Percentiles rank a stretch among this genome's conserved stretches.
Conservation (phyloP, 2,113 vertebrate genomes). For the Tursiops truncatus region DNA sequence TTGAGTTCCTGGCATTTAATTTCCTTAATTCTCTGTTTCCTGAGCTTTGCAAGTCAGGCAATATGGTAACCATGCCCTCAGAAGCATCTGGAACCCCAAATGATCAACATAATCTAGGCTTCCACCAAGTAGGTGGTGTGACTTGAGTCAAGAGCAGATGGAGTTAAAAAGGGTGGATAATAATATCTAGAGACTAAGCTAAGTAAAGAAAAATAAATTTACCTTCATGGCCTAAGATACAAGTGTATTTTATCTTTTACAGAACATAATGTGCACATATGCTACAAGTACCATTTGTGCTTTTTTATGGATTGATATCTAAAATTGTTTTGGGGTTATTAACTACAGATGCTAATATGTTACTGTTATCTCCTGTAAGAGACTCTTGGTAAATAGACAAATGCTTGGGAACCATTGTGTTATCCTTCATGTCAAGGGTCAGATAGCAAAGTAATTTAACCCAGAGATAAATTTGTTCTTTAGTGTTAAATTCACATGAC, state of each 20-base stretch:
- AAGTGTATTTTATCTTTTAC: slow-evolving; percentile 21
- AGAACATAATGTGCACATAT: not conserved
- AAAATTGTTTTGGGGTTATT: slow-evolving; percentile 11
- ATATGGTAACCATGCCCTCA: slow-evolving; percentile 42
- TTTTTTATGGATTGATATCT: slow-evolving; percentile 15
- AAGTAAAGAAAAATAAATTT: slow-evolving; percentile 51
- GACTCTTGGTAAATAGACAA: not conserved
- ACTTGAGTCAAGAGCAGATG: slow-evolving; percentile 28
- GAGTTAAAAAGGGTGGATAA: slow-evolving; percentile 9
- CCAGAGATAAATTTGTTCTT: slow-evolving; percentile 7
- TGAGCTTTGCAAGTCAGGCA: slow-evolving; percentile 47
- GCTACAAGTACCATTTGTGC: not conserved
- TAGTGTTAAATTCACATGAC: not conserved
- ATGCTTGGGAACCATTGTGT: not conserved
- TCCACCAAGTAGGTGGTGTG: slow-evolving; percentile 46
- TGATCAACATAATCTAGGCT: slow-evolving; percentile 54
- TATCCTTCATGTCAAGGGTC: not conserved
- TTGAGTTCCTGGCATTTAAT: slow-evolving; percentile 46
- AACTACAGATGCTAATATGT: slow-evolving; percentile 1
- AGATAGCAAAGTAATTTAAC: not conserved
- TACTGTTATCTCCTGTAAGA: not conserved
- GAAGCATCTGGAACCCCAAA: slow-evolving; percentile 47
- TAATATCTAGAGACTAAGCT: not conserved
- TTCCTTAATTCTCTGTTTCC: slow-evolving; percentile 58
- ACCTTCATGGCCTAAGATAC: not conserved